A percentile compares a stretch with the other conserved stretches of the same genome.
Evolutionary conservation across 2,888 invertebrate genomes (phyloP).

Genomic region (Amblyjoppa proteus): DNA sequence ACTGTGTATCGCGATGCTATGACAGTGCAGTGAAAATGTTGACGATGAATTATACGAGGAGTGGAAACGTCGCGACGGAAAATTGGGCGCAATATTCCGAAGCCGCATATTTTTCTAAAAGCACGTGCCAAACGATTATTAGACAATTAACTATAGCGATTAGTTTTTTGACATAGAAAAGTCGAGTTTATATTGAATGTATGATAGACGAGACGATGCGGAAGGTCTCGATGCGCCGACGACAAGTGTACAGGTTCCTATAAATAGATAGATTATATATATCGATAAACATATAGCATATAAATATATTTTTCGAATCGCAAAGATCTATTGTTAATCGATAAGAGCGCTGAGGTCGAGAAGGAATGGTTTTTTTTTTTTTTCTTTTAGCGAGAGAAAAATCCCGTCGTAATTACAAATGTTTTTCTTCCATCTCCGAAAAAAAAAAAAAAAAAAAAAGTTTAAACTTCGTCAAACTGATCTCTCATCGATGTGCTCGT

Average conservation of each 20-base stretch:
- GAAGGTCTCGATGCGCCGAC: slow-evolving; percentile 40
- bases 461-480: slow-evolving; percentile 28
- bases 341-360: slow-evolving; percentile 13
- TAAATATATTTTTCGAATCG: slow-evolving; percentile 67
- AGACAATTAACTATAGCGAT: slow-evolving; percentile 32
- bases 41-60: slow-evolving; percentile 2
- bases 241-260: slow-evolving; percentile 62
- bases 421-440: slow-evolving; percentile 9
- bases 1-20: neutral
- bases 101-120: slow-evolving; percentile 42
- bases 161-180: slow-evolving; percentile 5
- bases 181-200: slow-evolving; percentile 46
- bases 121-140: slow-evolving; percentile 48
- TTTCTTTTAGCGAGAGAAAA: slow-evolving; percentile 20
- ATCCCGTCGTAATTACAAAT: slow-evolving; percentile 9
- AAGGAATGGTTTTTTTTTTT: slow-evolving; percentile 1
- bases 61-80: slow-evolving; percentile 29
- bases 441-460: slow-evolving; percentile 3
- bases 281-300: slow-evolving; percentile 59
- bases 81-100: slow-evolving; percentile 7
- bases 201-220: slow-evolving; percentile 21
- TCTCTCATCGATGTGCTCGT: slow-evolving; percentile 34
- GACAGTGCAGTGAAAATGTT: slow-evolving; percentile 21
- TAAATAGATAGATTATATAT: slow-evolving; percentile 65
- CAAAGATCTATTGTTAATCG: slow-evolving; percentile 60